phyloP scores from a whole-genome alignment of 2,888 invertebrate species.

The Sturmia bella region DNA sequence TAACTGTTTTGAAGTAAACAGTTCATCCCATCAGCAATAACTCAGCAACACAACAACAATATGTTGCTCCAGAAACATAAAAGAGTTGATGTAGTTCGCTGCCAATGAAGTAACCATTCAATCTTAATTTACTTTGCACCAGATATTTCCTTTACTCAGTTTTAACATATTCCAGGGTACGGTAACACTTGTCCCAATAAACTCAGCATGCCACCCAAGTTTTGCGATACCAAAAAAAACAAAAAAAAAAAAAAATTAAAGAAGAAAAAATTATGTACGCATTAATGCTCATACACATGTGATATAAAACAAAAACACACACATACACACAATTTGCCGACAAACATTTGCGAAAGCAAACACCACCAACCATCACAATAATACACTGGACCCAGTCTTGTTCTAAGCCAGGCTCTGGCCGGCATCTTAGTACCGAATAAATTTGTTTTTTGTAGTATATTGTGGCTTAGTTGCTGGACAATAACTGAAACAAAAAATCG shows the following conservation, averaged over 20 bases:
- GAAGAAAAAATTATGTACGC: constrained; percentile 31
- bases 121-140: no score
- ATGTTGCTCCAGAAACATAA: no score
- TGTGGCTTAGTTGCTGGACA: constrained; percentile 39
- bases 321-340: constrained; percentile 49
- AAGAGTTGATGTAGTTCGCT: no score
- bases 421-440: constrained; percentile 26
- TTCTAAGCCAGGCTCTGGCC: constrained; percentile 23
- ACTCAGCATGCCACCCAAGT: constrained; percentile 54
- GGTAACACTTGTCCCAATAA: constrained; percentile 45
- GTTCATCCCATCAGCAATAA: no score
- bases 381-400: constrained; percentile 33
- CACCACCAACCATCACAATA: constrained; percentile 48
- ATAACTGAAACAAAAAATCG: constrained; percentile 52
- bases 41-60: no score
- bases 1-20: no score
- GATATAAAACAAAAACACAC: constrained; percentile 18
- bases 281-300: constrained; percentile 57
- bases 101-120: no score
- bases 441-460: neutral
- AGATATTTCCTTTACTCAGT: no score
- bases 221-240: neutral
- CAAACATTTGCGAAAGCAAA: constrained; percentile 64
- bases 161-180: neutral
- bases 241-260: no score